These are phyloP conservation scores for Podarcis muralis DNA, from an alignment of 2,113 vertebrate genomes.

Conservation along the genomic window DNA sequence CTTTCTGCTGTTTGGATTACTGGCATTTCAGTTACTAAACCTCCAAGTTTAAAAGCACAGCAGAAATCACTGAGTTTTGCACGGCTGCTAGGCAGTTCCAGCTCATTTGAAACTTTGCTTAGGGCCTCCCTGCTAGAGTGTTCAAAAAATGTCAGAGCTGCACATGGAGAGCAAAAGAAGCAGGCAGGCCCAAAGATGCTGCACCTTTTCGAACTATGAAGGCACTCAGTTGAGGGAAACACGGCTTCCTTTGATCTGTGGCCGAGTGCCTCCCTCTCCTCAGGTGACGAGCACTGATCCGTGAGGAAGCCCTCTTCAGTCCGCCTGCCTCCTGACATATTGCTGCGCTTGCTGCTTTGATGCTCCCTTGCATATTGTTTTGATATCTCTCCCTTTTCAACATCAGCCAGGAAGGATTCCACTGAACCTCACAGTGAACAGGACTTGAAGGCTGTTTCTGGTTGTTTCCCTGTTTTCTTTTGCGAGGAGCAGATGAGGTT, in stretches of 20 bases:
- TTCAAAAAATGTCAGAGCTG: not conserved
- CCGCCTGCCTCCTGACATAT: not conserved
- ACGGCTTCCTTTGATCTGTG: not conserved
- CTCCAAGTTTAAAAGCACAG: not conserved
- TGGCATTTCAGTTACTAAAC: constrained; percentile 19
- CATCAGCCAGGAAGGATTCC: constrained; percentile 13
- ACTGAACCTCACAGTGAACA: not conserved
- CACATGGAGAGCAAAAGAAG: constrained; percentile 6
- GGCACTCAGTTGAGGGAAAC: not conserved
- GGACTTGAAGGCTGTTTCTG: not conserved
- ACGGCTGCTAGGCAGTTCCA: not conserved
- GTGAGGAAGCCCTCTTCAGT: constrained; percentile 4
- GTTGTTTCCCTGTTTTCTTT: not conserved
- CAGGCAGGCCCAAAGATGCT: not conserved
- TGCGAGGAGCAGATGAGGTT: not conserved
- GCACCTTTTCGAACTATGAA: not conserved
- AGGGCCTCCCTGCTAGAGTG: not conserved
- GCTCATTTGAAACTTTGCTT: constrained; percentile 14
- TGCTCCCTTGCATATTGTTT: not conserved
- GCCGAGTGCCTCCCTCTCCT: constrained; percentile 13
- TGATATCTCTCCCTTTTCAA: constrained; percentile 23
- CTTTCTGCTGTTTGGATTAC: not conserved
- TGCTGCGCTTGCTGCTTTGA: constrained; percentile 1
- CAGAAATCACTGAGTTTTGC: not conserved
- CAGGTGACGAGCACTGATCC: constrained; percentile 27